Percentiles rank a stretch among this genome's conserved stretches.
Evolutionary conservation across 2,888 invertebrate species (phyloP).

Genomic region (Pyralis farinalis): DNA sequence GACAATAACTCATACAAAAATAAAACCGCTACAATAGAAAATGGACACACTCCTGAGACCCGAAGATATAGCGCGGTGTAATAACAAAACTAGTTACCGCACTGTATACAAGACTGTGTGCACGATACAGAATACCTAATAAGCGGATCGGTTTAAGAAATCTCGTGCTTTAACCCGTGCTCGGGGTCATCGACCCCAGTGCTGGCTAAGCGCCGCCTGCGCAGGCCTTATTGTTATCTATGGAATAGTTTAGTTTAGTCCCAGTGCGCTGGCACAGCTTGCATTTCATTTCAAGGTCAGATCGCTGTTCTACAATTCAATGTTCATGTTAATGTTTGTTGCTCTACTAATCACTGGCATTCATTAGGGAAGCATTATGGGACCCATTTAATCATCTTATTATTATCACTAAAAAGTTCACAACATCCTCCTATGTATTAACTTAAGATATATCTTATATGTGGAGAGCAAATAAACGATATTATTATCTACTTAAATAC

Average conservation of each 20-base stretch:
- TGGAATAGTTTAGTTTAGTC: constrained; percentile 41
- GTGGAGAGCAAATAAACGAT: too few relatives aligned
- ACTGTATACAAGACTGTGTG: constrained; percentile 26
- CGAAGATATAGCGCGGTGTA: constrained; percentile 21
- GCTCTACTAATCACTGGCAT: not conserved
- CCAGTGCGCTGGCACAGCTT: constrained; percentile 22
- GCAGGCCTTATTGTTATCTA: constrained; percentile 70
- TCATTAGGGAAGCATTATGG: constrained; percentile 2
- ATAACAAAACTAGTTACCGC: constrained; percentile 27
- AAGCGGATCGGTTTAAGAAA: constrained; percentile 74
- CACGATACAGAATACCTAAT: constrained; percentile 67
- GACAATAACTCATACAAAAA: too few relatives aligned
- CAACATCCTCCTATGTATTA: too few relatives aligned
- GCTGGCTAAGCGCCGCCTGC: constrained; percentile 59
- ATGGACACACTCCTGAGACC: not conserved
- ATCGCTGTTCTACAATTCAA: constrained; percentile 11
- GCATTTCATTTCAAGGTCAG: constrained; percentile 50
- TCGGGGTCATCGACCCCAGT: constrained; percentile 53
- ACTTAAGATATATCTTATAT: too few relatives aligned
- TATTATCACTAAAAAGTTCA: too few relatives aligned
- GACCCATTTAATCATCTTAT: not conserved
- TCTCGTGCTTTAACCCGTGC: constrained; percentile 67
- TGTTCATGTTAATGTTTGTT: not conserved
- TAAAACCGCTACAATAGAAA: not conserved
- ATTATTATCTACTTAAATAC: too few relatives aligned